Evolutionary conservation across 2,888 invertebrate genomes (phyloP), one percentile per base, ranked within the genome.

Genomic region (Drosophila paranaensis): DNA sequence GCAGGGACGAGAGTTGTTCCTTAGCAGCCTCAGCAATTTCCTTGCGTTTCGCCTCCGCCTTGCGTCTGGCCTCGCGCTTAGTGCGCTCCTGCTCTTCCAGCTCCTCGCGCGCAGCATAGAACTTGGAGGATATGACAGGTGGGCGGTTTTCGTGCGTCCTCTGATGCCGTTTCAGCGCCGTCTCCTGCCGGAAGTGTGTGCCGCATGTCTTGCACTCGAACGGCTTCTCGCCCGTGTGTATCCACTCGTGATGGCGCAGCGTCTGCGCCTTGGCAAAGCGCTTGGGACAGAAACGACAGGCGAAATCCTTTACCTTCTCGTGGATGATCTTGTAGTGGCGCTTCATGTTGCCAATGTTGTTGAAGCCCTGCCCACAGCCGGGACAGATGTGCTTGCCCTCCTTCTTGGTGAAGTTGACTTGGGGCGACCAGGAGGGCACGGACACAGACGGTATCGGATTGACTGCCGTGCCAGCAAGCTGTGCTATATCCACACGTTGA

Each of bases 181-280:
- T 90, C 43, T 88, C 86, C 70, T 92, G 92, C 2, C 92, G 91
- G 66, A 92, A 92, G 42, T 89, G 87, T 50, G 91, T 92, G 20
- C 89, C 90, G 46, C 92, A 92, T 16, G 85, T 83, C 10, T 82
- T 79, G 62, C 92, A 92, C 46, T 86, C 91, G 48, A 92, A 92
- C 0, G 92, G 92, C 30, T 92, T 92, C 58, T 92, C 92, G 2
- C 92, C 92, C 0, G 92, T 92, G 33, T 92, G 92, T 0, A 91
- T 92, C 92, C 92, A 92, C 74, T 91, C 91, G 61, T 92, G 92
- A 71, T 92, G 92, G 11, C 92, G 90, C 20, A 92, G 62, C 0
- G 92, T 92, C 62, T 92, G 92, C 3, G 92, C 91, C 69, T 92
- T 92, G 2, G 92, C 92, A 60, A 92, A 92, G 0, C 91, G 82